Percentiles rank a stretch among this genome's conserved stretches.
phyloP scores from a whole-genome alignment of 2,797 vertebrate genomes.

The Rhodeus uyekii region DNA sequence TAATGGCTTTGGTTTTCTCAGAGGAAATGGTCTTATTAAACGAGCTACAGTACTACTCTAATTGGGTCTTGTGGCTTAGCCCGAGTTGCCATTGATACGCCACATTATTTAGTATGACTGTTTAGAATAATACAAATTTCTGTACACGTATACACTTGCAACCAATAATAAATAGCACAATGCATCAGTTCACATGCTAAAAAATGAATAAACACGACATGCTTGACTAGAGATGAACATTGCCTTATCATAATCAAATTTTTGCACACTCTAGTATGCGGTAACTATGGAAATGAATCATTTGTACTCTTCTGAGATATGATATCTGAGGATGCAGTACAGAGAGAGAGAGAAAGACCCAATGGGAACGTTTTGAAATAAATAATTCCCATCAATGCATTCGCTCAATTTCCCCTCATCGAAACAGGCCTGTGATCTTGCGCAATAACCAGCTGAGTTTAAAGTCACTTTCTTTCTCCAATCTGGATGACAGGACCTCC shows the following conservation, averaged over 20 bases:
- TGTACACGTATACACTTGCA: not conserved
- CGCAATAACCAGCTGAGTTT: constrained; percentile 5
- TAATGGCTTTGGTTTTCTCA: constrained; percentile 76
- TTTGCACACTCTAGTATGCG: constrained; percentile 30
- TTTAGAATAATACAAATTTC: not conserved
- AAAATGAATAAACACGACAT: not conserved
- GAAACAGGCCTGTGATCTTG: not conserved
- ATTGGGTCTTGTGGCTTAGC: constrained; percentile 67
- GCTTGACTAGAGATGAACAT: not conserved
- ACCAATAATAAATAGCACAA: not conserved
- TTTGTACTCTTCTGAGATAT: constrained; percentile 49
- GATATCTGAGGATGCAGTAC: constrained; percentile 13
- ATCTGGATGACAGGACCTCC: not conserved
- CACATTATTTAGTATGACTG: not conserved
- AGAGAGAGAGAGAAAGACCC: constrained; percentile 7
- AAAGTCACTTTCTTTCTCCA: not conserved
- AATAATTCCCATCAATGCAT: not conserved
- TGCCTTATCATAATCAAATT: not conserved
- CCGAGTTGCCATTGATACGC: constrained; percentile 18
- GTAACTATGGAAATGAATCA: constrained; percentile 53
- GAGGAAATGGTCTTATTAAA: constrained; percentile 75
- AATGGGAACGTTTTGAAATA: not conserved
- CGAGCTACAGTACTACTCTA: constrained; percentile 66
- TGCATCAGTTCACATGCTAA: not conserved
- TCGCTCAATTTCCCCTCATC: not conserved